These are phyloP conservation scores for Xyrichtys novacula DNA, from an alignment of 2,797 vertebrate genomes.

Conservation along the genomic window DNA sequence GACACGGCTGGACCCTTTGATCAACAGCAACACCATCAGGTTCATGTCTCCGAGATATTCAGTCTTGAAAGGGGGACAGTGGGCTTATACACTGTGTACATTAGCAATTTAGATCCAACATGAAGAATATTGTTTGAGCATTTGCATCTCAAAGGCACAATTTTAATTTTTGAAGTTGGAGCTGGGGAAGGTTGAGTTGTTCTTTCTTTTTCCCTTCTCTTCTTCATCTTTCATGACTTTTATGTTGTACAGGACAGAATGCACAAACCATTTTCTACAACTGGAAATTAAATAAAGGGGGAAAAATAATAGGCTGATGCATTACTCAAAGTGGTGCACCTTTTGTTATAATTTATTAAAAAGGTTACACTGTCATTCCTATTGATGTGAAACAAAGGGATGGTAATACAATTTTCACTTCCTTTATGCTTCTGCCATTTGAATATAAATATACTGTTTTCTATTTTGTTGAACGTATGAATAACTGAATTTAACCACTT, in stretches of 20 bases:
- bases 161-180: constrained; percentile 75
- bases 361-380: constrained; percentile 68
- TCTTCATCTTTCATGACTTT: constrained; percentile 61
- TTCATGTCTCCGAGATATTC: constrained; percentile 78
- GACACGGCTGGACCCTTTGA: constrained; percentile 78
- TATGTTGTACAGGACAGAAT: constrained; percentile 47
- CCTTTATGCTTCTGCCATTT: constrained; percentile 65
- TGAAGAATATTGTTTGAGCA: constrained; percentile 79
- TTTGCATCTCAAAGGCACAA: constrained; percentile 85
- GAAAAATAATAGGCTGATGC: constrained; percentile 43
- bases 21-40: constrained; percentile 80
- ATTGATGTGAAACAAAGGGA: constrained; percentile 80
- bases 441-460: constrained; percentile 58
- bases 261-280: constrained; percentile 53
- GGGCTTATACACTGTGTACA: constrained; percentile 76
- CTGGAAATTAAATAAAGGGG: constrained; percentile 59
- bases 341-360: constrained; percentile 76
- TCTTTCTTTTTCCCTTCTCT: constrained; percentile 40
- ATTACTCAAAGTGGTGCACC: constrained; percentile 50
- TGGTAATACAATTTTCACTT: constrained; percentile 73
- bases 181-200: constrained; percentile 48
- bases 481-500: constrained; percentile 54
- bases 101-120: constrained; percentile 87
- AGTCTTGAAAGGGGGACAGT: constrained; percentile 79
- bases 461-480: constrained; percentile 52